phyloP scores from a whole-genome alignment of 2,888 invertebrate species.

The Latrodectus hesperus region DNA sequence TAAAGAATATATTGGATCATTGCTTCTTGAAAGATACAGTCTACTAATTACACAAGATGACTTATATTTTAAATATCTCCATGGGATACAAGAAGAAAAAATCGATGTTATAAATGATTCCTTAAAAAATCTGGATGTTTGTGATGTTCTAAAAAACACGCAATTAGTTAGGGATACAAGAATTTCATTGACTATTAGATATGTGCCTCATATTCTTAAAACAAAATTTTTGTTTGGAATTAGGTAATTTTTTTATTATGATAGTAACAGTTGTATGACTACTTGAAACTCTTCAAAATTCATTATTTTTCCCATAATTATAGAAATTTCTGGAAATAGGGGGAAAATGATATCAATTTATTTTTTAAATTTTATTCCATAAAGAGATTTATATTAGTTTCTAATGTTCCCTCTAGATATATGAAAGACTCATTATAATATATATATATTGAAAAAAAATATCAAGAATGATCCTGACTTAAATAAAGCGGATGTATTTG shows the following conservation, averaged over 20 bases:
- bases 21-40: constrained; percentile 91
- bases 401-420: too few species aligned
- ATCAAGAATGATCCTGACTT: too few species aligned
- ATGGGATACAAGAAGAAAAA: constrained; percentile 86
- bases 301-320: too few species aligned
- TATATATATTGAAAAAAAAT: too few species aligned
- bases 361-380: too few species aligned
- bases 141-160: constrained; percentile 75
- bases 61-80: constrained; percentile 88
- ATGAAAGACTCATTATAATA: too few species aligned
- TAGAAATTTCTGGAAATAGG: too few species aligned
- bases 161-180: constrained; percentile 82
- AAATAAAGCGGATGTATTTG: too few species aligned
- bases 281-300: too few species aligned
- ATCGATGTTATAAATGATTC: constrained; percentile 79
- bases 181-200: constrained; percentile 92
- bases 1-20: constrained; percentile 78
- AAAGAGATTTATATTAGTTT: too few species aligned
- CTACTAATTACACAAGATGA: constrained; percentile 87
- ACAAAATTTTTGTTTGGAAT: constrained; percentile 52
- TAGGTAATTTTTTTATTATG: constrained; percentile 9
- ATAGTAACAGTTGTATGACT: too few species aligned
- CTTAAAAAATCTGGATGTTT: constrained; percentile 75
- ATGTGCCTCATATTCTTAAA: constrained; percentile 84
- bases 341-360: too few species aligned